A percentile compares a stretch with the other conserved stretches of the same genome.
phyloP scores from a whole-genome alignment of 2,113 vertebrate genomes.

The Ptilonorhynchus violaceus region DNA sequence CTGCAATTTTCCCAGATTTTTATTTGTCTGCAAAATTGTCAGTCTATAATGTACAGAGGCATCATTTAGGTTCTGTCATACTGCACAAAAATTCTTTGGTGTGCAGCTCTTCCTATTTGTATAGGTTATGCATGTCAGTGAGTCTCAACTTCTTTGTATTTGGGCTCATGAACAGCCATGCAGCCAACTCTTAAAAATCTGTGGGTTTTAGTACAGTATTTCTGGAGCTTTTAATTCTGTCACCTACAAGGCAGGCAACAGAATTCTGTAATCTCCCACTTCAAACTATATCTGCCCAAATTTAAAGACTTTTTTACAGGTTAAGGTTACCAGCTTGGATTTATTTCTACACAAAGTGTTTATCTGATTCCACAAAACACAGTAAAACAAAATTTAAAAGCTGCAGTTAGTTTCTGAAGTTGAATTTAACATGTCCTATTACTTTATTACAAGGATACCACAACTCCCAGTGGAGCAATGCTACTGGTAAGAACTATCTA shows the following conservation, averaged over 20 bases:
- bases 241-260: background rate
- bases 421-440: background rate
- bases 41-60: background rate
- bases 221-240: background rate
- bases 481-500: background rate
- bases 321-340: background rate
- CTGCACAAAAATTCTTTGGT: background rate
- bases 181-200: background rate
- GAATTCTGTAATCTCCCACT: background rate
- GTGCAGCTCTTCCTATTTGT: background rate
- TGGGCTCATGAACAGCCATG: background rate
- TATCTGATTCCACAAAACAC: background rate
- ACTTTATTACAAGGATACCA: background rate
- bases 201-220: background rate
- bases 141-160: background rate
- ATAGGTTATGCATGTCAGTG: background rate
- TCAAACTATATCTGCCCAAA: background rate
- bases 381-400: background rate
- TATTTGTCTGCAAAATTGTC: conserved; percentile 48
- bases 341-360: background rate
- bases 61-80: conserved; percentile 27
- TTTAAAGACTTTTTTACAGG: background rate
- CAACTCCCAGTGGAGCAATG: background rate
- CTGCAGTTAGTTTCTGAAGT: background rate
- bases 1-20: conserved; percentile 37